These are phyloP conservation scores for Reticulitermes speratus DNA, from an alignment of 1,140 invertebrate genomes.

Conservation along the genomic window DNA sequence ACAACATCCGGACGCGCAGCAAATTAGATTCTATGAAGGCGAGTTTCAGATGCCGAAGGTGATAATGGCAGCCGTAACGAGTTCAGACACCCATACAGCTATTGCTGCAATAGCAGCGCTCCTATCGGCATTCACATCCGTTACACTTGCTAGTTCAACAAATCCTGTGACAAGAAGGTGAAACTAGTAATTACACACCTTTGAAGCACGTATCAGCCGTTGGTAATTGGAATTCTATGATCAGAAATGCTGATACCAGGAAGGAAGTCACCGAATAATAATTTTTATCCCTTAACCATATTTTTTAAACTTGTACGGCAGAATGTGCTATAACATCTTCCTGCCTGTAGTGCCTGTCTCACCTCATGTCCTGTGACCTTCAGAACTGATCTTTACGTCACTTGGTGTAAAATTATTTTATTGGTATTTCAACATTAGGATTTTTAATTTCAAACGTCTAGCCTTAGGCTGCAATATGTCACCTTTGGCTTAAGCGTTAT, in stretches of 20 bases:
- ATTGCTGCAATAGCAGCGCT: neutral
- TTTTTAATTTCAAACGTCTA: no score
- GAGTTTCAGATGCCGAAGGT: neutral
- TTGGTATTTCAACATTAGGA: no score
- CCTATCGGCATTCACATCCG: neutral
- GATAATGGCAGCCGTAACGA: neutral
- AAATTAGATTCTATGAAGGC: neutral
- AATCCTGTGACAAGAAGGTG: slow-evolving; percentile 2
- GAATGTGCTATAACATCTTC: neutral
- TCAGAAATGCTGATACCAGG: neutral
- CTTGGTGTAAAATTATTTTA: no score
- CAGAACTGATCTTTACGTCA: no score
- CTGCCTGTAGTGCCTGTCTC: neutral
- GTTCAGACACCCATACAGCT: neutral
- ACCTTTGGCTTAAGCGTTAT: no score
- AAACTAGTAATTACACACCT: neutral
- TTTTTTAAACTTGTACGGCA: neutral
- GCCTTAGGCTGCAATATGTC: no score
- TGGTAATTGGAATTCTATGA: neutral
- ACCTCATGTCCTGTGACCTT: no score
- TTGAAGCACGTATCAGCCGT: neutral
- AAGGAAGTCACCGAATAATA: neutral
- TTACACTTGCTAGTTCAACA: neutral
- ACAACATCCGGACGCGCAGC: neutral
- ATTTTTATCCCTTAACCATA: neutral